Evolutionary conservation across 2,888 invertebrate genomes (phyloP), one percentile per base, ranked within the genome.

Genomic region (Eurois occulta): DNA sequence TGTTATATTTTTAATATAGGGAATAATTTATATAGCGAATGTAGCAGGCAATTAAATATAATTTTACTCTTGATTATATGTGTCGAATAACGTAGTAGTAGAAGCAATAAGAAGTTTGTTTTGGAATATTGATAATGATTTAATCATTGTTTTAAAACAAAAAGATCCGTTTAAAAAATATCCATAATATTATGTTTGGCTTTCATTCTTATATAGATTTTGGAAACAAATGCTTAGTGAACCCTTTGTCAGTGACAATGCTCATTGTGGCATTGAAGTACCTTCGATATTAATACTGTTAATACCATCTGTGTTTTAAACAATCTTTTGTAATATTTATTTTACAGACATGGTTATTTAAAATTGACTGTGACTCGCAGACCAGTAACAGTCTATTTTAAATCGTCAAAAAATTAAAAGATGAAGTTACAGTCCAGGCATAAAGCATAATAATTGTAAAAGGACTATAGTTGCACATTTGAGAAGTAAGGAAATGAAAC

Each of bases 311-410:
- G 38, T 35, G 48, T 46, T 16, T 16, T 35, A 52, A 60, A 77
- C 83, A 72, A 72, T 72, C 58, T 43, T 77, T 77, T 72, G 83
- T 81, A 35, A 28, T n/a, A n/a, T n/a, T n/a, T n/a, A n/a, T n/a
- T n/a, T n/a, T n/a, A n/a, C n/a, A n/a, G n/a, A n/a, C n/a, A n/a
- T n/a, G n/a, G n/a, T n/a, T n/a, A n/a, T n/a, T n/a, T n/a, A n/a
- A n/a, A n/a, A n/a, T n/a, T n/a, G n/a, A n/a, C n/a, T n/a, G n/a
- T n/a, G n/a, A n/a, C n/a, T n/a, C n/a, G n/a, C n/a, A n/a, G n/a
- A n/a, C 6, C 46, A 16, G 7, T 32, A 21, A 38, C 21, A 13
- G 28, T 4, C 13, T 28, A 13, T 55, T 55, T 28, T 55, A 6
- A n/a, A n/a, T n/a, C 13, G 13, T 13, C 28, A 16, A 28, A 58